These are phyloP conservation scores for Phataginus tricuspis DNA, from an alignment of 2,797 vertebrate genomes.

Conservation along the genomic window DNA sequence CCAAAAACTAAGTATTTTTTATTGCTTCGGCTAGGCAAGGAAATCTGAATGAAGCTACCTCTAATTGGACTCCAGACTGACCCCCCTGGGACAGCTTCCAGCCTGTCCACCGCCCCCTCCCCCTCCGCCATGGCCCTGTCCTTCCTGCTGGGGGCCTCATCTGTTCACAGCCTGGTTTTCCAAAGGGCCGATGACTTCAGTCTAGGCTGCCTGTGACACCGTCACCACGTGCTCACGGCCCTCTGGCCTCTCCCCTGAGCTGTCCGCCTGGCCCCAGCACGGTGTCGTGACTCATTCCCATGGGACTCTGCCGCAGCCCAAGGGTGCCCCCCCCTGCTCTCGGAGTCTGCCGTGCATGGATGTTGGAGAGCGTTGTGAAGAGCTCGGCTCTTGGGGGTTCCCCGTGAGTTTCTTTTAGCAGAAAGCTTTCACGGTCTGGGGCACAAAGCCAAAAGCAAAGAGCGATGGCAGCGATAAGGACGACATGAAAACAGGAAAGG, in stretches of 20 bases:
- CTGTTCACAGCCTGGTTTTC: constrained; percentile 77
- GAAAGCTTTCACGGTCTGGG: not conserved
- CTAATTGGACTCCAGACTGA: constrained; percentile 81
- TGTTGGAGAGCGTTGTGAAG: not conserved
- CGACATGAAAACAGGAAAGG: not conserved
- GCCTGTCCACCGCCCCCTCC: constrained; percentile 53
- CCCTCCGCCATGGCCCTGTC: constrained; percentile 44
- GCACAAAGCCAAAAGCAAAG: not conserved
- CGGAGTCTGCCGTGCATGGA: not conserved
- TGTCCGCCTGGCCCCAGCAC: not conserved
- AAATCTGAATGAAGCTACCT: constrained; percentile 84
- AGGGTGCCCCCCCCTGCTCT: not conserved
- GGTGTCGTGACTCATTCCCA: not conserved
- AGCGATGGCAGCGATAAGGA: not conserved
- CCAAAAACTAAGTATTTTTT: constrained; percentile 88
- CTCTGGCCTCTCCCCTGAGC: not conserved
- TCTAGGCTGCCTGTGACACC: not conserved
- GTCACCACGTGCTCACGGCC: not conserved
- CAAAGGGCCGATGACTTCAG: constrained; percentile 35
- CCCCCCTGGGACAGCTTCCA: constrained; percentile 81
- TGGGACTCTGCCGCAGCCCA: not conserved
- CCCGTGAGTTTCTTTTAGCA: not conserved
- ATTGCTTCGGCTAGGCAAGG: constrained; percentile 84
- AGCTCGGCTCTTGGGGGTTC: constrained; percentile 9
- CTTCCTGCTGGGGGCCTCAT: constrained; percentile 59